Evolutionary conservation across 92 coral and sea anemone genomes (phyloP).

Genomic region (Meandrina meandrites): DNA sequence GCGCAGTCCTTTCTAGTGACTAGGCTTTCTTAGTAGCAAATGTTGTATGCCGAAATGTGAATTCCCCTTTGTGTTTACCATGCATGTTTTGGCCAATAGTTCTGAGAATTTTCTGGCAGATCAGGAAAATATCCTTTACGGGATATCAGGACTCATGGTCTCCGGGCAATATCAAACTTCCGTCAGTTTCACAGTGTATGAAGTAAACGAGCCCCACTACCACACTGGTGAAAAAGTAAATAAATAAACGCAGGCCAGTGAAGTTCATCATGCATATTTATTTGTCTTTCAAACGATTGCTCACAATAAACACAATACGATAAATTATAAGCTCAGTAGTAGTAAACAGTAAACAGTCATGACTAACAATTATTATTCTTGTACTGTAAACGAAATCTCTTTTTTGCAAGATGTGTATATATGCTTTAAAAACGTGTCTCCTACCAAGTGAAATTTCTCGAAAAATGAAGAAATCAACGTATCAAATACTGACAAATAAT

Average conservation of each 20-base stretch:
- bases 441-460: not conserved
- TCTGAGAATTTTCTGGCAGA: no score
- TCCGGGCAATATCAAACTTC: no score
- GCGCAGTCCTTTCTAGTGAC: no score
- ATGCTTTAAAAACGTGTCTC: not conserved
- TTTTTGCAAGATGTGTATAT: not conserved
- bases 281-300: not conserved
- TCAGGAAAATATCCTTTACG: no score
- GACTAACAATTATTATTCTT: not conserved
- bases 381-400: not conserved
- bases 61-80: no score
- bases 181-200: no score
- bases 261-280: constrained; percentile 3
- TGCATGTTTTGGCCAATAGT: no score
- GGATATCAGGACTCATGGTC: no score
- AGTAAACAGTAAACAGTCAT: not conserved
- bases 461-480: not conserved
- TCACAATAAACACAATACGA: not conserved
- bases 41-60: no score
- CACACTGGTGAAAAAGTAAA: not conserved
- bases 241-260: not conserved
- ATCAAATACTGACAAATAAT: not conserved
- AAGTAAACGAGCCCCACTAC: no score
- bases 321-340: not conserved
- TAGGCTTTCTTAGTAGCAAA: no score